Evolutionary conservation across 2,797 vertebrate genomes (phyloP).

Genomic region (Esox lucius): DNA sequence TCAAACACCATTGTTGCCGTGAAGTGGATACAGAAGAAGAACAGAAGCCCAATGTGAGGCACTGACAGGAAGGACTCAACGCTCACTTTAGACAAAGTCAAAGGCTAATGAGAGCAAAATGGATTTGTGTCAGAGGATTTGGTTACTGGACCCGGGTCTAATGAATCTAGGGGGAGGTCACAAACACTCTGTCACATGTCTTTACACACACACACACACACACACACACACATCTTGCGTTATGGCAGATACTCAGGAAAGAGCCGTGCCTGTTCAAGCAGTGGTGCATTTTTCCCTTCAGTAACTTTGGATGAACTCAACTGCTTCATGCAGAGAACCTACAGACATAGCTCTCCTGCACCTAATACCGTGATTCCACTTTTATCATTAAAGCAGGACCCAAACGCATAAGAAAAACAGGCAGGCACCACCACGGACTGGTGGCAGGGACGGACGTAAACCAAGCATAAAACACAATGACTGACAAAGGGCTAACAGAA

Average conservation of each 20-base stretch:
- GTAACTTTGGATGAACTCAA: constrained; percentile 42
- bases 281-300: constrained; percentile 4
- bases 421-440: too few species aligned
- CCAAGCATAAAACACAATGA: too few species aligned
- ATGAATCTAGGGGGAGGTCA: constrained; percentile 26
- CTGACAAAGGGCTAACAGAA: too few species aligned
- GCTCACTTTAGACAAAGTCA: constrained; percentile 37
- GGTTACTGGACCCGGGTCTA: constrained; percentile 41
- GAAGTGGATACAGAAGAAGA: not conserved
- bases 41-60: constrained; percentile 26
- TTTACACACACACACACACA: constrained; percentile 4
- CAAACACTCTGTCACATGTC: not conserved
- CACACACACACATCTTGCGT: constrained; percentile 17
- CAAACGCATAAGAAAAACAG: too few species aligned
- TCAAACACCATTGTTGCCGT: not conserved
- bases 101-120: constrained; percentile 55
- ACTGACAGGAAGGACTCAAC: not conserved
- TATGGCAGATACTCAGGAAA: constrained; percentile 47
- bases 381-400: too few species aligned
- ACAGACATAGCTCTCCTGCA: constrained; percentile 12
- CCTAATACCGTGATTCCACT: not conserved
- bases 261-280: constrained; percentile 14
- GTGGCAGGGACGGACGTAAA: too few species aligned
- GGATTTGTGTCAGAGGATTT: constrained; percentile 52
- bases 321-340: constrained; percentile 10